Conservation (phyloP, 1,140 invertebrate genomes). For the Anastrepha obliqua region DNA sequence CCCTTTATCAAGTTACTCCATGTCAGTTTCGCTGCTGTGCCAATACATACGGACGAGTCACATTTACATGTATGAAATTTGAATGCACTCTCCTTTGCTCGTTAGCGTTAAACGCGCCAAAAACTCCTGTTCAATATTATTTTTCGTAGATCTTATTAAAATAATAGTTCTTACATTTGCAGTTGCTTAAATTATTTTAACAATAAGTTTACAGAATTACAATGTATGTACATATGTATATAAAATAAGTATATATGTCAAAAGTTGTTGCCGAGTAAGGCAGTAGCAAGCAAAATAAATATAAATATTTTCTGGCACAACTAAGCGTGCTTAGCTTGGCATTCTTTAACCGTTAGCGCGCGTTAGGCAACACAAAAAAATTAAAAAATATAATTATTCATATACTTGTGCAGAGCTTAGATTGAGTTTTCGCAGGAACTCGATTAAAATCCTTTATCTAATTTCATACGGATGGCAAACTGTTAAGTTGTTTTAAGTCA, state of each 20-base stretch:
- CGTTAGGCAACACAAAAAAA: not conserved
- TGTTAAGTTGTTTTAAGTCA: not conserved
- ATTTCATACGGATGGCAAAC: conserved; percentile 55
- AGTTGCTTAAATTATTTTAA: no score
- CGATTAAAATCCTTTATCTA: conserved; percentile 60
- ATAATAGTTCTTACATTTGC: no score
- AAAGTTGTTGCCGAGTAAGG: not conserved
- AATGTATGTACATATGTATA: no score
- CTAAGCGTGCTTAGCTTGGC: not conserved
- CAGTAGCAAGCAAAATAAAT: not conserved
- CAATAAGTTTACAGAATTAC: no score
- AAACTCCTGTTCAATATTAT: conserved; percentile 52
- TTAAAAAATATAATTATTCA: not conserved
- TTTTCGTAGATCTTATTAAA: not conserved
- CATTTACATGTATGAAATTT: not conserved
- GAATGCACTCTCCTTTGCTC: conserved; percentile 59
- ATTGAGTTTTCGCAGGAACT: conserved; percentile 59
- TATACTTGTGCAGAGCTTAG: not conserved
- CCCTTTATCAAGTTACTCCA: not conserved
- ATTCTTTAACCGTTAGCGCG: not conserved
- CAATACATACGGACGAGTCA: not conserved
- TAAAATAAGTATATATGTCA: no score
- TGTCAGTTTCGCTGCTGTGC: not conserved
- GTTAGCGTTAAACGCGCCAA: conserved; percentile 60
- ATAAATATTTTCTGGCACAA: not conserved